These are phyloP conservation scores for Nipponia nippon DNA, from an alignment of 2,113 vertebrate species.

Conservation along the genomic window DNA sequence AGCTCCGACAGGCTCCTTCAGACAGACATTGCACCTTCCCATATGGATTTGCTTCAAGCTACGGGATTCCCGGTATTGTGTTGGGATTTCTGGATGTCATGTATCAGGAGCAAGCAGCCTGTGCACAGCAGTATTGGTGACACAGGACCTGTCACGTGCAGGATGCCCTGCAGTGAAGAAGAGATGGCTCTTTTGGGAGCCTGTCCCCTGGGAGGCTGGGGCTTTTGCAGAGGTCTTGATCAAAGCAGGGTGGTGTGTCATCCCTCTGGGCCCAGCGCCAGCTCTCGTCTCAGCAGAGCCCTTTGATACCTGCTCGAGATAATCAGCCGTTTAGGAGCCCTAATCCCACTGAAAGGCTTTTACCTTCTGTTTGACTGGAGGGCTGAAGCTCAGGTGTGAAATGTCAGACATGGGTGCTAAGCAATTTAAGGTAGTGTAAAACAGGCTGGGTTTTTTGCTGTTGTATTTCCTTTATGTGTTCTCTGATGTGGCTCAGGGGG, in stretches of 20 bases:
- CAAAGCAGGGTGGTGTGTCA: neutral
- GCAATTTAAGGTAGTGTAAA: neutral
- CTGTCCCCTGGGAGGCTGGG: neutral
- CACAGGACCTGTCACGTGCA: neutral
- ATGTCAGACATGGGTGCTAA: neutral
- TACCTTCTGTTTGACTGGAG: neutral
- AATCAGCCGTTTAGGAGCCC: neutral
- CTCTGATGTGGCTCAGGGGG: neutral
- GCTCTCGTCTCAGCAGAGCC: neutral
- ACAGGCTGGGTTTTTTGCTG: neutral
- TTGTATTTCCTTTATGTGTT: neutral
- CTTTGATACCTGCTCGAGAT: neutral
- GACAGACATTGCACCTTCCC: neutral
- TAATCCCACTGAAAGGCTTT: neutral
- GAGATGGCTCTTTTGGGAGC: neutral
- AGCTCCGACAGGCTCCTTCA: neutral
- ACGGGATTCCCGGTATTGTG: neutral
- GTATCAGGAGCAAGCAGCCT: neutral
- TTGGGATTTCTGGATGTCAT: neutral
- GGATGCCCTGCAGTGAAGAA: neutral
- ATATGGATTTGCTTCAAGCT: neutral
- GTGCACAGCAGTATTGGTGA: neutral
- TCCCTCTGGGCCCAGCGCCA: neutral
- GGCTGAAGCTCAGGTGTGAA: constrained; percentile 15
- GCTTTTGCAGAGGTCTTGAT: neutral